Evolutionary conservation across 2,888 invertebrate genomes (phyloP), one percentile per base, ranked within the genome.

Genomic region (Pammene aurita): DNA sequence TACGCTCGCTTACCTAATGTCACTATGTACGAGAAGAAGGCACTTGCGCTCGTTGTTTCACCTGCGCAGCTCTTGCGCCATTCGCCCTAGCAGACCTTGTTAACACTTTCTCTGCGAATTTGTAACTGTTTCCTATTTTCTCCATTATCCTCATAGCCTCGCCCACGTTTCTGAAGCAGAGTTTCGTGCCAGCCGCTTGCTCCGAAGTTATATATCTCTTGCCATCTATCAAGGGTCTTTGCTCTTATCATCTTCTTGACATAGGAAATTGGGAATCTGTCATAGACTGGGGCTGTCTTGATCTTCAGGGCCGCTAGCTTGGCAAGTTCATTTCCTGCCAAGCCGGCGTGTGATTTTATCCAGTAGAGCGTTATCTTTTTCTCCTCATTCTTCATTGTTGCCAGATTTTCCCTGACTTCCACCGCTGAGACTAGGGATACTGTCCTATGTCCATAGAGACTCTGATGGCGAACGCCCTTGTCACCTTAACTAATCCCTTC

Each of bases 371-470:
- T 14, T 0, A 41, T 38, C 4, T 5, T 2, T 7, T 56, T 38
- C 0, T 16, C 56, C 0, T 14, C 5, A 0, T 0, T 0, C 2
- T 41, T 10, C 0, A 11, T 13, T 5, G 2, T n/a, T 0, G 14
- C 41, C 0, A 56, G 2, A 5, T 38, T 38, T 11, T 14, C 38
- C 16, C 56, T 38, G 7, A 41, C 10, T 5, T 16, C 38, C 2
- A 16, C 41, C 5, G 41, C 56, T 1, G 73, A 72, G 11, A 41
- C 60, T 5, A 54, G 0, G 42, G 57, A 44, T 5, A 38, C 41
- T 42, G 35, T 18, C 4, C 63, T 0, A 1, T 58, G 5, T 16
- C 10, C 41, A 54, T 38, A 0, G 10, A 10, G 10, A 44, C 48
- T n/a, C n/a, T n/a, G n/a, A n/a, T n/a, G n/a, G n/a, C n/a, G n/a